Conservation (phyloP, 1,140 invertebrate species). For the Tetragnatha versicolor region DNA sequence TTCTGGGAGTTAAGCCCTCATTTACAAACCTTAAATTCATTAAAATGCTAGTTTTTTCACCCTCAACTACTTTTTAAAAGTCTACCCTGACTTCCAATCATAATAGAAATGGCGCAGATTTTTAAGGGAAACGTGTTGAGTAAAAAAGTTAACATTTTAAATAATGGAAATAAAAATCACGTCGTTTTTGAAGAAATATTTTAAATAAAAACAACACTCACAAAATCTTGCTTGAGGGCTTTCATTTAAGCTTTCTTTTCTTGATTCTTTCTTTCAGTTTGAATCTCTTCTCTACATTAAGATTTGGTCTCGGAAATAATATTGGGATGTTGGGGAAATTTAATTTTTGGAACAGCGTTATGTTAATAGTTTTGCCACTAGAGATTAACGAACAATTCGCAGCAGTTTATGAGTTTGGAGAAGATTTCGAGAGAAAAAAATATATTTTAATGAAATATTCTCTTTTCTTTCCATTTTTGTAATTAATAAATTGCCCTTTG, state of each 20-base stretch:
- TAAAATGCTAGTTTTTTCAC: background rate
- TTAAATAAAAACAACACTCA: background rate
- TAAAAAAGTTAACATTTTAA: slow-evolving; percentile 1
- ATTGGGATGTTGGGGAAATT: background rate
- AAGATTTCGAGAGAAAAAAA: background rate
- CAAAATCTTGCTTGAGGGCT: background rate
- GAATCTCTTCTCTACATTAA: no score
- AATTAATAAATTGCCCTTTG: slow-evolving; percentile 3
- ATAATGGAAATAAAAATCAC: background rate
- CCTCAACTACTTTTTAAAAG: background rate
- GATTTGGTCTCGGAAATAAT: background rate
- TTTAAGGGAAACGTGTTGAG: background rate
- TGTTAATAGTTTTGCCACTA: slow-evolving; percentile 3
- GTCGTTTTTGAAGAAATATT: background rate
- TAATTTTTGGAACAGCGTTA: slow-evolving; percentile 8
- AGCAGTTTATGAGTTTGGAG: background rate
- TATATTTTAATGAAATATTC: background rate
- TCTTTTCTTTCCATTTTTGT: background rate
- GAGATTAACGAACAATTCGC: background rate
- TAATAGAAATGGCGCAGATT: slow-evolving; percentile 2
- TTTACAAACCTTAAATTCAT: slow-evolving; percentile 18
- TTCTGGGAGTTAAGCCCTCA: slow-evolving; percentile 8
- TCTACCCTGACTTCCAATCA: slow-evolving; percentile 1
- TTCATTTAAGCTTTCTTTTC: background rate
- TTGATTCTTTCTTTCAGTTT: no score